Evolutionary conservation across 2,113 vertebrate species (phyloP), one percentile per base, ranked within the genome.

Genomic region (Bujurquina vittata): DNA sequence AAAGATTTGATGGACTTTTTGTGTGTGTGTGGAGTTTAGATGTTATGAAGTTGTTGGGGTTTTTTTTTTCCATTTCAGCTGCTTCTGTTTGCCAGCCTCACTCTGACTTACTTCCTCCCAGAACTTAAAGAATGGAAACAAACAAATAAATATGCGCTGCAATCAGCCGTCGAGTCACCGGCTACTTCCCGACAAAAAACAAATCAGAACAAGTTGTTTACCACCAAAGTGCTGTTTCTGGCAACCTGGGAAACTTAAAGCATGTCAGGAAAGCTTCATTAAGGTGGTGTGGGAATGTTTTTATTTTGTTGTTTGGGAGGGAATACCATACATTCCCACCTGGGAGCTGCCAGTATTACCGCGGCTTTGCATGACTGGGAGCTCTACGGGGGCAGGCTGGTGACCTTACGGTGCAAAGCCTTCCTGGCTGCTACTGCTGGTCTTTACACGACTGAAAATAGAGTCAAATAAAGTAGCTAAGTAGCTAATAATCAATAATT

Each of bases 181-280:
- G 20, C 26, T 10, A 7, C 80, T 92, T 90, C 80, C 84, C 69
- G 62, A 69, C 80, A 86, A 86, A 43, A 73, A 57, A 31, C 63
- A 22, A 54, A 72, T 35, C 60, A 81, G 55, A 65, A 60, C 84
- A 73, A 75, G 73, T 77, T 88, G 79, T 90, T 88, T 79, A 79
- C 80, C 63, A 31, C 23, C 52, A 60, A 49, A 22, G 22, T 8
- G 3, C 3, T 15, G 55, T 52, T 10, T 75, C 5, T 4, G 78
- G 65, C 46, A 55, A 60, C 37, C 33, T 0, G 5, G 67, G 58
- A 87, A 61, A 52, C 61, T n/a, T 20, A 9, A 62, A 22, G 49
- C 20, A 20, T 79, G 72, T 59, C 43, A 15, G 84, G 67, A 83
- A 85, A 57, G 23, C 56, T 37, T 72, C n/a, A 74, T 86, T 82